Conservation (phyloP, 2,797 vertebrate species). For the Novumbra hubbsi region DNA sequence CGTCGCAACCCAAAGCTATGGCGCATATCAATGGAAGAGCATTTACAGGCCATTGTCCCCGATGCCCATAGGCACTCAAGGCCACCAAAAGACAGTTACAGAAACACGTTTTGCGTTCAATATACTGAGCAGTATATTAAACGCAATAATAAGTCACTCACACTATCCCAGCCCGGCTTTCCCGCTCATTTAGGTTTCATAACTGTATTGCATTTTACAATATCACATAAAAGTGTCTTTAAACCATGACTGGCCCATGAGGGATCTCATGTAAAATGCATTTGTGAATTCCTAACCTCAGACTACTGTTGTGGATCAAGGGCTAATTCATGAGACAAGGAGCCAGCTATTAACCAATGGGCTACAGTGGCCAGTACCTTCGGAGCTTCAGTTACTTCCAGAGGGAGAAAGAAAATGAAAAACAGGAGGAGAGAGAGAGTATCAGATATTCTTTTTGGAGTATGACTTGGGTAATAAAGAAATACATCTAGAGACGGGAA, state of each 20-base stretch:
- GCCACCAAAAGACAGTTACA: background rate
- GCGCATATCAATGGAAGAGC: background rate
- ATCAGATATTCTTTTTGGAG: background rate
- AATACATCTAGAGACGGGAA: constrained; percentile 3
- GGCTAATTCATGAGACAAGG: background rate
- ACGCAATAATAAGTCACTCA: no score
- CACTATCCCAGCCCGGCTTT: background rate
- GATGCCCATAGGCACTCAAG: background rate
- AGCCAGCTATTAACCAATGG: background rate
- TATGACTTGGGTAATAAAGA: background rate
- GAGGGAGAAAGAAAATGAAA: background rate
- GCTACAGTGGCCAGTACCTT: background rate
- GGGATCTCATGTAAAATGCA: background rate
- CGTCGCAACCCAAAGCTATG: background rate
- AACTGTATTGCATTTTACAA: background rate
- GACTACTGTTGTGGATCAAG: background rate
- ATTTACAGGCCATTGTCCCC: background rate
- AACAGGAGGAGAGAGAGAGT: constrained; percentile 8
- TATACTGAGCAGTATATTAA: no score
- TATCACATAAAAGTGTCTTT: background rate
- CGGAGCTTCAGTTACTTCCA: background rate
- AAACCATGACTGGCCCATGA: background rate
- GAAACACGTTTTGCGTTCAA: background rate
- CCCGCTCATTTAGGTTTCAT: background rate
- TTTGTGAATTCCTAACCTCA: background rate